phyloP scores from a whole-genome alignment of 2,888 invertebrate genomes.

The Argyresthia albistria region DNA sequence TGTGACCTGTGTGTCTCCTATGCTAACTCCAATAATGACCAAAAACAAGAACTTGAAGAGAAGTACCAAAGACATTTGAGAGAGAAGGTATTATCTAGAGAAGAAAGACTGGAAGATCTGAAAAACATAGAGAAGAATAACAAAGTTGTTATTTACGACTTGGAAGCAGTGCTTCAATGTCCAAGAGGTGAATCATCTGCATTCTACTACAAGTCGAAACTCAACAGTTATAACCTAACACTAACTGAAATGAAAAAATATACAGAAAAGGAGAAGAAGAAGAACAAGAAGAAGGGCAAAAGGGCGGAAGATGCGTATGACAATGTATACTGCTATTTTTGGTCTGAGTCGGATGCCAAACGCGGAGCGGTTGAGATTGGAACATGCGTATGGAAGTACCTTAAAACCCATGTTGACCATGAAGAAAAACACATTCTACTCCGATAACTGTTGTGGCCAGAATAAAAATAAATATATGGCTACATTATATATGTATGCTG shows the following conservation, averaged over 20 bases:
- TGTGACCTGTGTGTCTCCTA: no score
- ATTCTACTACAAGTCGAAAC: slow-evolving; percentile 19
- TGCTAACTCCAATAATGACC: slow-evolving; percentile 5
- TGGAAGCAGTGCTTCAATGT: slow-evolving; percentile 14
- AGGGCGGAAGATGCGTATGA: neutral
- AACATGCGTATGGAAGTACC: slow-evolving; percentile 13
- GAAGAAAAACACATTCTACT: slow-evolving; percentile 19
- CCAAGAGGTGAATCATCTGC: slow-evolving; percentile 14
- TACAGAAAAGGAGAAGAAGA: no score
- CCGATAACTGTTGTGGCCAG: slow-evolving; percentile 25
- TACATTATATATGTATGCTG: slow-evolving; percentile 15
- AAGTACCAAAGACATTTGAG: neutral
- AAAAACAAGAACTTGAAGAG: neutral
- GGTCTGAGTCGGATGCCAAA: slow-evolving; percentile 22
- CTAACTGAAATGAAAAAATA: slow-evolving; percentile 11
- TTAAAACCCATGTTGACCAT: slow-evolving; percentile 2
- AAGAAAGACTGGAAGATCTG: slow-evolving; percentile 7
- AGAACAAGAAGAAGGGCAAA: no score
- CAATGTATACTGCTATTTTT: slow-evolving; percentile 19
- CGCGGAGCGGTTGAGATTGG: slow-evolving; percentile 18
- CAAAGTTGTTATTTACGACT: slow-evolving; percentile 15
- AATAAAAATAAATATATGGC: slow-evolving; percentile 20
- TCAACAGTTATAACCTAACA: slow-evolving; percentile 19
- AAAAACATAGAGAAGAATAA: slow-evolving; percentile 6
- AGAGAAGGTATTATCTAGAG: slow-evolving; percentile 1